Percentiles rank a stretch among this genome's conserved stretches.
phyloP scores from a whole-genome alignment of 2,113 vertebrate species.

The Rhodinocichla rosea region DNA sequence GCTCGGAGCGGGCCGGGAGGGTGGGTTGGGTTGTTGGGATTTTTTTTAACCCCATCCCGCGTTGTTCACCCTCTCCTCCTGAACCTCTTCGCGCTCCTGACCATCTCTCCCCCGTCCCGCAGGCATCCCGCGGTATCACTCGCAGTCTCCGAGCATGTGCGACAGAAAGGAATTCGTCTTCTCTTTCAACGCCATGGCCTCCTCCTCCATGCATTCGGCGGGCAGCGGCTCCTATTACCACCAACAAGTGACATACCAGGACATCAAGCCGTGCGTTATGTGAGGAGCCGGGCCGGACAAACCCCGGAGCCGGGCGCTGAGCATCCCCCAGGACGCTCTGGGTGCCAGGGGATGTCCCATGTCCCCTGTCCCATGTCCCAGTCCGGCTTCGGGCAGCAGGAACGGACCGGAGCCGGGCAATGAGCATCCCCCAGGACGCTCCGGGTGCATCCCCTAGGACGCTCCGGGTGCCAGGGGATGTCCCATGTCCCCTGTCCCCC shows the following conservation, averaged over 20 bases:
- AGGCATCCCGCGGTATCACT: conserved; percentile 96
- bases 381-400: neutral
- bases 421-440: no score
- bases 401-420: neutral
- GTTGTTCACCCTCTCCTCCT: neutral
- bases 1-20: fast-evolving
- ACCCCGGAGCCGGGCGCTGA: neutral
- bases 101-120: neutral
- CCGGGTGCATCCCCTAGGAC: no score
- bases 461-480: no score
- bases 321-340: neutral
- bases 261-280: conserved; percentile 99
- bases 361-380: neutral
- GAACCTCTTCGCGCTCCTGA: neutral
- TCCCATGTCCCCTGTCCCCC: no score
- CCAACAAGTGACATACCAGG: conserved; percentile 97
- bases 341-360: neutral
- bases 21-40: fast-evolving
- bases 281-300: conserved; percentile 79
- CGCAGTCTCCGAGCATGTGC: conserved; percentile 97
- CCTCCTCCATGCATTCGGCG: conserved; percentile 91
- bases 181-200: conserved; percentile 98
- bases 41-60: no score
- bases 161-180: conserved; percentile 98
- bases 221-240: conserved; percentile 92